These are phyloP conservation scores for Coptodon rendalli DNA, from an alignment of 2,113 vertebrate genomes.

Conservation along the genomic window DNA sequence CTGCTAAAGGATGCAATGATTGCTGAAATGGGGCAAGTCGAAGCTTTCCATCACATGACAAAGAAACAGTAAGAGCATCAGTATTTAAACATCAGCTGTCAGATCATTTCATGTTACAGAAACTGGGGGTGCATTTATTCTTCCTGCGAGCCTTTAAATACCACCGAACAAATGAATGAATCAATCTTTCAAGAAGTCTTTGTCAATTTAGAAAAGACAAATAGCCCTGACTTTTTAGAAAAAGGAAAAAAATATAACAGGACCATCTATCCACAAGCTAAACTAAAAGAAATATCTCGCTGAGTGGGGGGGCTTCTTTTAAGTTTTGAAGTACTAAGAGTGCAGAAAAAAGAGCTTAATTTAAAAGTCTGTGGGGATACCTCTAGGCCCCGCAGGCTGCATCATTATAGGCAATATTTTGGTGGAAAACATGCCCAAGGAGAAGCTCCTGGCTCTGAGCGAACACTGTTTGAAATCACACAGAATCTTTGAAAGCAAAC, in stretches of 20 bases:
- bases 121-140: background rate
- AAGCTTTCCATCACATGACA: constrained; percentile 14
- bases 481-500: constrained; percentile 40
- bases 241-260: background rate
- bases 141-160: constrained; percentile 39
- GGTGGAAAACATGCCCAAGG: constrained; percentile 27
- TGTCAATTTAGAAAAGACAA: constrained; percentile 35
- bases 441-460: constrained; percentile 25
- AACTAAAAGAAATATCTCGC: background rate
- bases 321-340: background rate
- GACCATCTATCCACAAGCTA: background rate
- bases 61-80: background rate
- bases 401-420: constrained; percentile 28
- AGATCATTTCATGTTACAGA: constrained; percentile 32
- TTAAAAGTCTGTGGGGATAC: constrained; percentile 3
- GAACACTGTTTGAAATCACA: constrained; percentile 30
- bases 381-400: background rate
- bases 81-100: constrained; percentile 36
- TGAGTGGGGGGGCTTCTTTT: background rate
- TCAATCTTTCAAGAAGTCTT: constrained; percentile 24
- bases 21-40: constrained; percentile 24
- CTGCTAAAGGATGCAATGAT: background rate
- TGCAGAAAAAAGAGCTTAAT: background rate
- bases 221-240: background rate
- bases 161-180: constrained; percentile 37